phyloP scores from a whole-genome alignment of 1,140 invertebrate species.

The Neuroterus valhalla region DNA sequence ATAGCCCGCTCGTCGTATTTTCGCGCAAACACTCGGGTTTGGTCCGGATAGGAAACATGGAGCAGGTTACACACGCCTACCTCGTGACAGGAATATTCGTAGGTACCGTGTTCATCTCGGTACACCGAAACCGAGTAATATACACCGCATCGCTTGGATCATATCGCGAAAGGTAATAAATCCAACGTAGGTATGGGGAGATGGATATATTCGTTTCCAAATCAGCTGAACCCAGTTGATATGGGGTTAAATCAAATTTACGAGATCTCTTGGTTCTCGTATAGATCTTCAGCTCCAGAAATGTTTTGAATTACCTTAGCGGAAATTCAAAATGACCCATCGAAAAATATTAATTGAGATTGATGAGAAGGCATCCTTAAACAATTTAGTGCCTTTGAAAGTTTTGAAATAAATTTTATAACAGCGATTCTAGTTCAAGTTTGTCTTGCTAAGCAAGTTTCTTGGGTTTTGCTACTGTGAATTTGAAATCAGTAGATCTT shows the following conservation, averaged over 20 bases:
- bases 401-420: no score
- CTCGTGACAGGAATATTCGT: constrained; percentile 73
- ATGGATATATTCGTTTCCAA: constrained; percentile 44
- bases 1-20: constrained; percentile 68
- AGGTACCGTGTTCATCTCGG: constrained; percentile 63
- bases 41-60: constrained; percentile 71
- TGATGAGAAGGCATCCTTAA: no score
- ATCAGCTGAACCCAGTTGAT: neutral
- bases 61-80: constrained; percentile 59
- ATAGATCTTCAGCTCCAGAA: neutral
- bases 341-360: neutral
- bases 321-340: no score
- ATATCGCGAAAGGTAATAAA: constrained; percentile 69
- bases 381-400: no score
- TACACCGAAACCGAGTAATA: constrained; percentile 58
- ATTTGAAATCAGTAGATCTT: neutral
- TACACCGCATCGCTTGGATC: constrained; percentile 64
- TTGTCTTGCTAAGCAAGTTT: no score
- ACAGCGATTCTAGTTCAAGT: no score
- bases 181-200: constrained; percentile 53
- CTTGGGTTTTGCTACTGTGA: neutral
- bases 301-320: neutral
- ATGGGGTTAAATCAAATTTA: neutral
- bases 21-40: constrained; percentile 63
- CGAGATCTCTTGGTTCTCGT: neutral